A percentile compares a stretch with the other conserved stretches of the same genome.
phyloP scores from a whole-genome alignment of 2,113 vertebrate species.

The Neodon shergylaensis region DNA sequence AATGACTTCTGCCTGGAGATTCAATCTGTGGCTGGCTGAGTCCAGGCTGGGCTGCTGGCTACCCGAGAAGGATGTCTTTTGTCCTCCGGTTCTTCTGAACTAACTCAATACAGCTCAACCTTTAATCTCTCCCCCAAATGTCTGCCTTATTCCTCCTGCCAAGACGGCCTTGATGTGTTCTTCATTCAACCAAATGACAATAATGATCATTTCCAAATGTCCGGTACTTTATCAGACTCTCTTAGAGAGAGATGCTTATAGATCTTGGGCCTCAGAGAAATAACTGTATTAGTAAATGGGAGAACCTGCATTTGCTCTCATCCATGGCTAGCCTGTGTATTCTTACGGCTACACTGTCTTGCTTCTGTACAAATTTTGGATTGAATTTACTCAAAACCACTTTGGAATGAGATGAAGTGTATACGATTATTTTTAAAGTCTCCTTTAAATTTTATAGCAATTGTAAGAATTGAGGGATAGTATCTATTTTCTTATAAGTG shows the following conservation, averaged over 20 bases:
- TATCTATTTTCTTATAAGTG: constrained; percentile 26
- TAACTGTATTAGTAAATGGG: not conserved
- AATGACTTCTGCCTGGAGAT: constrained; percentile 50
- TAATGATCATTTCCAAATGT: constrained; percentile 22
- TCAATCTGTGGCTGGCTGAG: not conserved
- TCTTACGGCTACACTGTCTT: not conserved
- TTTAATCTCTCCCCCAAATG: constrained; percentile 10
- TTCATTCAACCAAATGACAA: constrained; percentile 39
- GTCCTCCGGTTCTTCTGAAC: constrained; percentile 20
- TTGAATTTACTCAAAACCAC: constrained; percentile 19
- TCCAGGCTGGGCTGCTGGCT: not conserved
- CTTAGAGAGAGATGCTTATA: not conserved
- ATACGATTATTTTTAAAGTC: not conserved
- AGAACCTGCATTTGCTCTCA: not conserved
- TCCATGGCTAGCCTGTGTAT: not conserved
- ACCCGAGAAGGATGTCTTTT: not conserved
- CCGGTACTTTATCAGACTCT: not conserved
- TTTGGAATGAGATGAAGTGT: constrained; percentile 27
- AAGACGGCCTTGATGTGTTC: not conserved
- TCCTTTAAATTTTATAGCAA: constrained; percentile 37
- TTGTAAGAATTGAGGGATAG: constrained; percentile 9
- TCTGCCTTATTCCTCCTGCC: constrained; percentile 21
- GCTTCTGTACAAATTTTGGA: not conserved
- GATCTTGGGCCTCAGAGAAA: not conserved
- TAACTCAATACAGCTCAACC: not conserved